A percentile compares a stretch with the other conserved stretches of the same genome.
Conservation (phyloP, 2,113 vertebrate genomes). For the Chrysochloris asiatica region DNA sequence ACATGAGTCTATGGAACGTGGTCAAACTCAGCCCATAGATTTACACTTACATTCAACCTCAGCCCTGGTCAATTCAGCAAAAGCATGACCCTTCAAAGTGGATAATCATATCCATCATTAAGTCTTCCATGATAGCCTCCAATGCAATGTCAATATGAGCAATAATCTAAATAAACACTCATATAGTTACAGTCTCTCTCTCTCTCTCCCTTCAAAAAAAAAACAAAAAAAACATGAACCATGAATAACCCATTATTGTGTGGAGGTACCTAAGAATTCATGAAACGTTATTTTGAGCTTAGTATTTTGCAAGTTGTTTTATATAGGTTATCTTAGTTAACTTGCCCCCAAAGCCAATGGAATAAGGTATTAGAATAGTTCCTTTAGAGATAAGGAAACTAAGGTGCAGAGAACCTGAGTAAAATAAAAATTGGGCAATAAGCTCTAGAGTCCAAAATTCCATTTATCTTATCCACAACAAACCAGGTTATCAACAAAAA, state of each 20-base stretch:
- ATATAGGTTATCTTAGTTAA: background rate
- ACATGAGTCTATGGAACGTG: no score
- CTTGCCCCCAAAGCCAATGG: background rate
- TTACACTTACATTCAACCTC: no score
- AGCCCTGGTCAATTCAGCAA: background rate
- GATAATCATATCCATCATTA: background rate
- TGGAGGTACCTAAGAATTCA: background rate
- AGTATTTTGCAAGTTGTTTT: background rate
- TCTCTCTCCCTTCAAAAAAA: background rate
- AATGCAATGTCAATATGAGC: background rate
- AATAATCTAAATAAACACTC: constrained; percentile 15
- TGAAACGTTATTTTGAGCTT: constrained; percentile 26
- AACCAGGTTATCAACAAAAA: background rate
- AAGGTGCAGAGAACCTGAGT: background rate
- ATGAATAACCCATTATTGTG: background rate
- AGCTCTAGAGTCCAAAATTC: background rate
- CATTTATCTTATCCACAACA: background rate
- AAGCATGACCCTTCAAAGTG: background rate
- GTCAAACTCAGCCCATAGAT: no score
- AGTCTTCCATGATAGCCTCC: background rate
- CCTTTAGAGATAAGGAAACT: constrained; percentile 17
- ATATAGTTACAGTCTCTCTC: background rate
- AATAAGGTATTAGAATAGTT: background rate
- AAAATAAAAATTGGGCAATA: background rate
- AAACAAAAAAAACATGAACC: background rate